A percentile compares a stretch with the other conserved stretches of the same genome.
Conservation (phyloP, 2,888 invertebrate genomes). For the Chaitophorus viminalis region DNA sequence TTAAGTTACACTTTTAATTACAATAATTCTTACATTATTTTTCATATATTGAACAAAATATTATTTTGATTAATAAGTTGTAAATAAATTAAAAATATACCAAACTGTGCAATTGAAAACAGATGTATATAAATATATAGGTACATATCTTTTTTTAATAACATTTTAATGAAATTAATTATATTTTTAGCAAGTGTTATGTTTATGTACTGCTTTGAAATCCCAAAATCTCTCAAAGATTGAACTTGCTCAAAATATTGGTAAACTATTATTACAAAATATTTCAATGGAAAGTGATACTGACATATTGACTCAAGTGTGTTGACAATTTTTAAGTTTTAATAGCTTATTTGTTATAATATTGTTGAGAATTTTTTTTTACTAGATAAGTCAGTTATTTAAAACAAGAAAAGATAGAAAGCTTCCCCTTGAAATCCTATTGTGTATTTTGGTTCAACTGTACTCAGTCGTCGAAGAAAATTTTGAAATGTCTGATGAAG, state of each 20-base stretch:
- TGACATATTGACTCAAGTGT: constrained; percentile 46
- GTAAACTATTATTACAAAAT: constrained; percentile 73
- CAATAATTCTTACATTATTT: too few species aligned
- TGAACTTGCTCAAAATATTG: constrained; percentile 73
- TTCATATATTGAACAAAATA: too few species aligned
- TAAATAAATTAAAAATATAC: too few species aligned
- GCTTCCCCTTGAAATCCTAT: constrained; percentile 71
- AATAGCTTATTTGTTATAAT: not conserved
- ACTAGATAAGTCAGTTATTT: constrained; percentile 68
- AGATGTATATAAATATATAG: too few species aligned
- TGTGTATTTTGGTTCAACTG: constrained; percentile 73
- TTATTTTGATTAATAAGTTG: too few species aligned
- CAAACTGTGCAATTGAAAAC: too few species aligned
- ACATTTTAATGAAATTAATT: not conserved
- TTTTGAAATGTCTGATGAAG: constrained; percentile 65
- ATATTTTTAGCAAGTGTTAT: constrained; percentile 52
- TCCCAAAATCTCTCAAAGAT: constrained; percentile 71
- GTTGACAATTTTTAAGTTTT: not conserved
- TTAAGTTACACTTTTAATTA: too few species aligned
- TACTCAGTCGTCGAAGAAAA: constrained; percentile 72
- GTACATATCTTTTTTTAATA: too few species aligned
- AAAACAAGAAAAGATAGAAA: constrained; percentile 71
- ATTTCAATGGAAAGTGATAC: constrained; percentile 67
- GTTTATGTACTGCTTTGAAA: constrained; percentile 68
- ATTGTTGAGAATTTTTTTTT: not conserved